Percentiles rank a stretch among this genome's conserved stretches.
Evolutionary conservation across 2,113 vertebrate genomes (phyloP).

Genomic region (Rhinoptilus africanus): DNA sequence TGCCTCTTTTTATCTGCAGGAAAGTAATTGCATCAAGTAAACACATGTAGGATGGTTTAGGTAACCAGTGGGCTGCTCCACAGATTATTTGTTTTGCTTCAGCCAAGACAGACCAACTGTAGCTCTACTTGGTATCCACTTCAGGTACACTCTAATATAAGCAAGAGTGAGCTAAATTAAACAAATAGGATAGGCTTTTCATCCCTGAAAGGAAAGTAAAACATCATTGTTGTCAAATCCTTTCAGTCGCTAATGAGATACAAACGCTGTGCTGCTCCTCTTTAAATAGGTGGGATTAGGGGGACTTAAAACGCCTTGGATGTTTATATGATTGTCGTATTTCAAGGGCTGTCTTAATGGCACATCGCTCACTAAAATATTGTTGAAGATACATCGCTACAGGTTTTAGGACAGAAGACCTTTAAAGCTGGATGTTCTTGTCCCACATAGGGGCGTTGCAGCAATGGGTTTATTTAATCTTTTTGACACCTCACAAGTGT

Average conservation of each 20-base stretch:
- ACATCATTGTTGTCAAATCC: slow-evolving; percentile 45
- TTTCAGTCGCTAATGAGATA: slow-evolving; percentile 48
- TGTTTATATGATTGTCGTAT: slow-evolving; percentile 10
- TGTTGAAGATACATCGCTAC: not conserved
- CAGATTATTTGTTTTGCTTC: not conserved
- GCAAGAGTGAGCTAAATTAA: slow-evolving; percentile 41
- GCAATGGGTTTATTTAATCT: not conserved
- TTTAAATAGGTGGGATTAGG: slow-evolving; percentile 38
- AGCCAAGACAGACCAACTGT: not conserved
- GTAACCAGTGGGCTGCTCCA: not conserved
- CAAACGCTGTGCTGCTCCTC: not conserved
- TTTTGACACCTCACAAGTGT: not conserved
- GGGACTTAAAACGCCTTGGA: not conserved
- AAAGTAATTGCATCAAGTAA: not conserved
- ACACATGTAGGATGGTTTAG: not conserved
- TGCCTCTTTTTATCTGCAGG: not conserved
- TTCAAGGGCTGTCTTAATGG: not conserved
- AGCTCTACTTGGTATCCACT: not conserved
- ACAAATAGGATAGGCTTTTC: slow-evolving; percentile 14
- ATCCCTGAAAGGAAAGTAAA: slow-evolving; percentile 53
- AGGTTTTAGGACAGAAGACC: not conserved
- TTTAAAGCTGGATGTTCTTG: not conserved
- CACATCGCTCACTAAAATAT: not conserved
- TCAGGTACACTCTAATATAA: slow-evolving; percentile 32
- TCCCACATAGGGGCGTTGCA: not conserved